Conservation (phyloP, 2,888 invertebrate genomes). For the Pseudoips prasinana region DNA sequence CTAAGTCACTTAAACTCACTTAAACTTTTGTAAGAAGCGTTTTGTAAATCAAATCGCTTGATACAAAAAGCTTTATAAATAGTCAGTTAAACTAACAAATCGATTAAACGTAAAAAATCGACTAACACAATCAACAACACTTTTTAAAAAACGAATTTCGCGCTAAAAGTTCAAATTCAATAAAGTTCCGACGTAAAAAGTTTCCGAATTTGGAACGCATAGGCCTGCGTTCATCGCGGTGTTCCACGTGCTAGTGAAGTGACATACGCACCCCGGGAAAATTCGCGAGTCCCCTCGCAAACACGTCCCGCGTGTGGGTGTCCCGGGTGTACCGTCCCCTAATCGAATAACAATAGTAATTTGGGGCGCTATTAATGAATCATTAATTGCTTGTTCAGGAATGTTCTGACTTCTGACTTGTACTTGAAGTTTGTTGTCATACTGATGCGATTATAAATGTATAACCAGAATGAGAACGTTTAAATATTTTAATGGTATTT, state of each 20-base stretch:
- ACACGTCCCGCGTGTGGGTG: constrained; percentile 36
- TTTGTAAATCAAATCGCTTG: too few relatives aligned
- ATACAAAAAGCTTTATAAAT: too few relatives aligned
- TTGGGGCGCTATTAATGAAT: constrained; percentile 63
- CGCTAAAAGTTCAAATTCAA: constrained; percentile 14
- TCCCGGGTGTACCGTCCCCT: constrained; percentile 54
- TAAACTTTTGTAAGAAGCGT: too few relatives aligned
- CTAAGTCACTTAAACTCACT: too few relatives aligned
- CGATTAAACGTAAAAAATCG: constrained; percentile 7
- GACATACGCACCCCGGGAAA: constrained; percentile 60
- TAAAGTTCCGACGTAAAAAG: constrained; percentile 18
- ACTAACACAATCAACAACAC: constrained; percentile 5
- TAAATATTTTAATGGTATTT: too few relatives aligned
- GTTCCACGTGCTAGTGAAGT: constrained; percentile 72
- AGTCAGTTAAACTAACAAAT: constrained; percentile 2
- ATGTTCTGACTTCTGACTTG: constrained; percentile 56
- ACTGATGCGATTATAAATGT: constrained; percentile 11
- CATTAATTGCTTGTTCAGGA: constrained; percentile 60
- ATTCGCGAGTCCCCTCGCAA: constrained; percentile 61
- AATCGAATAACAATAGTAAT: constrained; percentile 69
- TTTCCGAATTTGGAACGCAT: constrained; percentile 57
- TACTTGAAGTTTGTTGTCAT: constrained; percentile 26
- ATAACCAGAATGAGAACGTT: neutral
- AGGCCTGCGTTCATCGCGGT: constrained; percentile 71
- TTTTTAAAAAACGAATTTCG: constrained; percentile 11